These are phyloP conservation scores for Eupithecia insigniata DNA, from an alignment of 2,888 invertebrate genomes.

Conservation along the genomic window DNA sequence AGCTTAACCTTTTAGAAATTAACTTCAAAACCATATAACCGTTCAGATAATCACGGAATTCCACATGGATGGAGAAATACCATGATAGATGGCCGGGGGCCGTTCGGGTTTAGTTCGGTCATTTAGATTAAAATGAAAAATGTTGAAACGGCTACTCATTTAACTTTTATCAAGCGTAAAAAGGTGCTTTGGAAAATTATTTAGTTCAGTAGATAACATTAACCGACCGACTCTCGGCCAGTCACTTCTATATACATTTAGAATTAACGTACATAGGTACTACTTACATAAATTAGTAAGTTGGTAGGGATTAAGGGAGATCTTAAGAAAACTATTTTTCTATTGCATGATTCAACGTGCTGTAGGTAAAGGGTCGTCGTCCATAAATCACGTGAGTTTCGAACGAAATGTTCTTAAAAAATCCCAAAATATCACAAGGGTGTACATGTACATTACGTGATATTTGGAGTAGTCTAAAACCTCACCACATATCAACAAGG, in stretches of 20 bases:
- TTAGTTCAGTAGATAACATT: slow-evolving; percentile 11
- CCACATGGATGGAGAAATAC: slow-evolving; percentile 47
- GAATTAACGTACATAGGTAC: not conserved
- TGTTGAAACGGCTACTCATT: slow-evolving; percentile 44
- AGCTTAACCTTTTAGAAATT: not conserved
- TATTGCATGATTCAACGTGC: not conserved
- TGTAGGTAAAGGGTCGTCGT: too few species aligned
- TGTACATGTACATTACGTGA: too few species aligned
- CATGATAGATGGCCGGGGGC: slow-evolving; percentile 50
- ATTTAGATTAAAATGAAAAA: slow-evolving; percentile 55
- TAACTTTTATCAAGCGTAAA: slow-evolving; percentile 51
- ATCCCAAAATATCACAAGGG: too few species aligned
- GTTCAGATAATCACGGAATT: slow-evolving; percentile 13
- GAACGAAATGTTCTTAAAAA: too few species aligned
- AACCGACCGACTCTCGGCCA: not conserved
- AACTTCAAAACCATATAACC: not conserved
- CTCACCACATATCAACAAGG: too few species aligned
- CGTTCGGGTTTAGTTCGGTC: slow-evolving; percentile 47
- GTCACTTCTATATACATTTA: not conserved
- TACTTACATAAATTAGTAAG: not conserved
- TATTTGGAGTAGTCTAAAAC: too few species aligned
- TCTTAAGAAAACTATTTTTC: not conserved
- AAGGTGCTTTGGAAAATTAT: slow-evolving; percentile 26
- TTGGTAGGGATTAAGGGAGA: not conserved
- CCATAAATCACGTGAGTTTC: too few species aligned